Percentiles rank a stretch among this genome's conserved stretches.
Evolutionary conservation across 1,140 invertebrate species (phyloP).

Genomic region (Heliconius eleuchia): DNA sequence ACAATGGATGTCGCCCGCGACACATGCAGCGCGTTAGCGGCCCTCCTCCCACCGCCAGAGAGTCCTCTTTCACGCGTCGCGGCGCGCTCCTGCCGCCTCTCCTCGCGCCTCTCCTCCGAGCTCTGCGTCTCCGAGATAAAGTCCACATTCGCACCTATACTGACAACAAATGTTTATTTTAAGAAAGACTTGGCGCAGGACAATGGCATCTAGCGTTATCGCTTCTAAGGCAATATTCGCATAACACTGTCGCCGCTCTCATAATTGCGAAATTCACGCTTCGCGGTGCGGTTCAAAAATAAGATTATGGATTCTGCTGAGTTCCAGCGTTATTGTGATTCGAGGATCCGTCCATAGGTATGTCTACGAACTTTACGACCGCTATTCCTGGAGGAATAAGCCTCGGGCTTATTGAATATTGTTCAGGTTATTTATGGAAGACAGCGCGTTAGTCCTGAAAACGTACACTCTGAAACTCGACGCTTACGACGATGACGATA

Average conservation of each 20-base stretch:
- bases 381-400: conserved; percentile 80
- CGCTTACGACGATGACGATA: neutral
- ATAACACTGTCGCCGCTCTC: conserved; percentile 45
- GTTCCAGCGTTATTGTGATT: conserved; percentile 79
- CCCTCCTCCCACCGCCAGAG: conserved; percentile 64
- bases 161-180: conserved; percentile 79
- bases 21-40: conserved; percentile 65
- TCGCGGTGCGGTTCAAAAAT: conserved; percentile 80
- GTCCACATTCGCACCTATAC: conserved; percentile 77
- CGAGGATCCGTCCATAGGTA: conserved; percentile 80
- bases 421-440: conserved; percentile 75
- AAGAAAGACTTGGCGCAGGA: conserved; percentile 56
- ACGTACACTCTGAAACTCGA: conserved; percentile 12
- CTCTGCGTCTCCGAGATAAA: conserved; percentile 76
- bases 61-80: conserved; percentile 70
- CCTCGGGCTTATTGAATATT: conserved; percentile 77
- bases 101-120: conserved; percentile 26
- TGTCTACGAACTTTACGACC: conserved; percentile 77
- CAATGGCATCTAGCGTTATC: conserved; percentile 50
- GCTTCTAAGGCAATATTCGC: conserved; percentile 58
- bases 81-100: conserved; percentile 42
- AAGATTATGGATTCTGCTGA: conserved; percentile 81
- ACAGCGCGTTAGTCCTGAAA: conserved; percentile 64
- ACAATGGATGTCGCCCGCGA: conserved; percentile 71
- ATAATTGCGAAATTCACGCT: conserved; percentile 81